These are phyloP conservation scores for Pomacea canaliculata DNA, from an alignment of 2,888 invertebrate genomes.

Conservation along the genomic window DNA sequence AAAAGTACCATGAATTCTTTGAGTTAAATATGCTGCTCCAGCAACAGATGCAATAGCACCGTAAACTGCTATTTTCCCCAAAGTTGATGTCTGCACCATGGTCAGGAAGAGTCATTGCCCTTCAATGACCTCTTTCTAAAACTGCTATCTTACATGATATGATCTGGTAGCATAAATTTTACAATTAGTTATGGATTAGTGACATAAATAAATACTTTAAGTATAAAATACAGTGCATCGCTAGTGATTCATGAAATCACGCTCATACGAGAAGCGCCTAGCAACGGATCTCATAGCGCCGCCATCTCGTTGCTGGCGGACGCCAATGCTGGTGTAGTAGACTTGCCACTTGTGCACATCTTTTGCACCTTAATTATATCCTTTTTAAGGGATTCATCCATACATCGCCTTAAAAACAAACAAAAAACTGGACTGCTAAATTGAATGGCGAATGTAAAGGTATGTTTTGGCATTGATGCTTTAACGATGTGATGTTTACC, in stretches of 20 bases:
- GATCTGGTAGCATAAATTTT: not conserved
- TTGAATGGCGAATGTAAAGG: slow-evolving; percentile 7
- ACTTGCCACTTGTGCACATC: too few relatives aligned
- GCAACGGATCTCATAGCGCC: slow-evolving; percentile 18
- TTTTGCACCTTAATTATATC: too few relatives aligned
- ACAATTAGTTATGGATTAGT: not conserved
- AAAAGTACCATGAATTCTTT: slow-evolving; percentile 27
- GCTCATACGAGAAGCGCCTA: slow-evolving; percentile 19
- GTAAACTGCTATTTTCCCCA: slow-evolving; percentile 25
- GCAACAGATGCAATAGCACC: slow-evolving; percentile 22
- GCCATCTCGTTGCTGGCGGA: slow-evolving; percentile 11
- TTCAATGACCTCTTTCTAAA: not conserved
- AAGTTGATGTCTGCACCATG: slow-evolving; percentile 6
- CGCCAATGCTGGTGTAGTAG: not conserved
- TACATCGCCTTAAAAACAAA: not conserved
- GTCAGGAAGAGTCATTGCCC: not conserved
- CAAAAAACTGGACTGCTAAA: slow-evolving; percentile 1
- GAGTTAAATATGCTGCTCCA: slow-evolving; percentile 26
- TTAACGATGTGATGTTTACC: too few relatives aligned
- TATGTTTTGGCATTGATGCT: not conserved
- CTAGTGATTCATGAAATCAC: not conserved
- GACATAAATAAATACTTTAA: too few relatives aligned
- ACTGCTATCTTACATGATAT: not conserved
- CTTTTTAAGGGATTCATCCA: too few relatives aligned
- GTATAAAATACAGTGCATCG: too few relatives aligned